A percentile compares a stretch with the other conserved stretches of the same genome.
Evolutionary conservation across 1,140 invertebrate genomes (phyloP).

Genomic region (Argopecten irradians): DNA sequence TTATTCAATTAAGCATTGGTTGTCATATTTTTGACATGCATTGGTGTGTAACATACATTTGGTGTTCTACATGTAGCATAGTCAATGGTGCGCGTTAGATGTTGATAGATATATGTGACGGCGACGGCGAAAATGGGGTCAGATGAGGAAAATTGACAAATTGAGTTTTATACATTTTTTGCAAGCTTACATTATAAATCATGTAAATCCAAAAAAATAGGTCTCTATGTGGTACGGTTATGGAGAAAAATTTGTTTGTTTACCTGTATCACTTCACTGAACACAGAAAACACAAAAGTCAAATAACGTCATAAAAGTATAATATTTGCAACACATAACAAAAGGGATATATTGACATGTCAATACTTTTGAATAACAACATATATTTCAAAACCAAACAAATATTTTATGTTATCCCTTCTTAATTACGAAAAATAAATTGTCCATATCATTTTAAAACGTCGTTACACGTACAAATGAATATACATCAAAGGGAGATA

Average conservation of each 20-base stretch:
- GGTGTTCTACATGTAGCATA: no score
- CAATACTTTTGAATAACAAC: no score
- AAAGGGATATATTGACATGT: not conserved
- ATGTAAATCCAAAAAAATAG: not conserved
- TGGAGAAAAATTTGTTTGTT: no score
- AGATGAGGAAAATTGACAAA: conserved; percentile 28
- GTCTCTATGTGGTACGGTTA: no score
- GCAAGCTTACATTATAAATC: not conserved
- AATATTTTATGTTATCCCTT: not conserved
- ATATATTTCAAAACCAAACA: not conserved
- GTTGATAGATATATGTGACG: conserved; percentile 30
- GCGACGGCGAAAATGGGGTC: conserved; percentile 29
- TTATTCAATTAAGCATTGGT: no score
- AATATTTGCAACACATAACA: not conserved
- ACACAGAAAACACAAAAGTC: not conserved
- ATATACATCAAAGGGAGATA: not conserved
- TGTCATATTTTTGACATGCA: no score
- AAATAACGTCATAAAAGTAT: not conserved
- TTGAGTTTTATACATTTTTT: conserved; percentile 25
- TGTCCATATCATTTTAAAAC: not conserved
- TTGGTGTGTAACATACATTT: no score
- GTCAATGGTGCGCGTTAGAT: no score
- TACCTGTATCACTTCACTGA: no score
- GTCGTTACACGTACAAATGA: not conserved
- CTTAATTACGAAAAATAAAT: not conserved